Base-by-base conservation (phyloP, 2,888 invertebrate genomes). In the Metellina segmentata region DNA sequence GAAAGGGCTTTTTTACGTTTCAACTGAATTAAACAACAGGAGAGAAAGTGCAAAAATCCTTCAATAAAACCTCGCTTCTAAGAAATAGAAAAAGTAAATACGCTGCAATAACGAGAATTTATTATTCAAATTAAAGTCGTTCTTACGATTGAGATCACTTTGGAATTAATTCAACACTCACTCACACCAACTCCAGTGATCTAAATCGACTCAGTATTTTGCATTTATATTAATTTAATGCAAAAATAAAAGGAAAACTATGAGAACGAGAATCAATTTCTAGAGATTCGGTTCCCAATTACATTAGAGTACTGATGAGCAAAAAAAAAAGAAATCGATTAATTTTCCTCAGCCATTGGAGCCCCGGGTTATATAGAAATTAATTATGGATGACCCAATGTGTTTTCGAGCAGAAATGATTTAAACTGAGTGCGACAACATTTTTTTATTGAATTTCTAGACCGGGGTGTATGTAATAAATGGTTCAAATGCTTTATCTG, bases 91-190 rank as follows among this genome's bases (percentile, higher is more conserved):
- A 48, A 34, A 75, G 48, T 34, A 48, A 9, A 71, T 34, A 34
- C 34, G 34, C 34, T 19, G 51, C 52, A 81, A 81, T 34, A 81
- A 81, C 53, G 53, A 61, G 20, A 53, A 20, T 52, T 34, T 81
- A 81, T 19, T 69, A 61, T 81, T 81, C 69, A 81, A 81, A 81
- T 81, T 52, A 81, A 81, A 81, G 9, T 13, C 48, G 48, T 20
- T 81, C 49, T 49, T 77, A 11, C 48, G 51, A 81, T 61, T 81
- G 69, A 81, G 69, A 81, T 81, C 34, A 48, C 8, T 48, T 69
- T 69, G 20, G 69, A 81, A 81, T 81, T 81, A 81, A 81, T 81
- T 81, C 69, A 13, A 8, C 81, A 81, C 81, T 13, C 19, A n/a
- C 53, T 69, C 20, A 61, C 61, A 52, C 34, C 5, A 81, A 5